Percentiles rank a stretch among this genome's conserved stretches.
phyloP scores from a whole-genome alignment of 2,888 invertebrate genomes.

The Campoplex nolae region DNA sequence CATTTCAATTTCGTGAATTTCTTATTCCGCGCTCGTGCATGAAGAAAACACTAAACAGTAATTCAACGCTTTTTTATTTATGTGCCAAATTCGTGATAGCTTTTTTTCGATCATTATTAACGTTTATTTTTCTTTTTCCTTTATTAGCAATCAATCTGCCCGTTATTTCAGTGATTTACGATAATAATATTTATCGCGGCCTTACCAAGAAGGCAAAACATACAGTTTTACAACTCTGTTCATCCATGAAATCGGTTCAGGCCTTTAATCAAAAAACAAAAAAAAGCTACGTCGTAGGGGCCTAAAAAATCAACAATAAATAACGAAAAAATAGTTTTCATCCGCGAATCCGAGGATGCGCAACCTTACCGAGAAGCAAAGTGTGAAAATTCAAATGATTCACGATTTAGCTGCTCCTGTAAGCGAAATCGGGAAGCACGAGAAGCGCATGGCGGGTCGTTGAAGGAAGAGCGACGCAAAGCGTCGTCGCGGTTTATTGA shows the following conservation, averaged over 20 bases:
- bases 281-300: background rate
- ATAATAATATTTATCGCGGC: background rate
- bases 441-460: conserved; percentile 34
- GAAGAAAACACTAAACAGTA: background rate
- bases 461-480: conserved; percentile 31
- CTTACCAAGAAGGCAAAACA: conserved; percentile 28
- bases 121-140: background rate
- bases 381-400: conserved; percentile 9
- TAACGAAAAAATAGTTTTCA: background rate
- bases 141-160: background rate
- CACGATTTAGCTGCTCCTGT: background rate
- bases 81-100: background rate
- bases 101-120: background rate
- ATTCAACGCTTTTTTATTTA: background rate
- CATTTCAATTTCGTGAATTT: conserved; percentile 15
- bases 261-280: background rate
- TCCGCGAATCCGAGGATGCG: background rate
- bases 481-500: conserved; percentile 54
- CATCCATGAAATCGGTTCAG: conserved; percentile 45
- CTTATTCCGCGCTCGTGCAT: background rate
- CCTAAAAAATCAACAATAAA: background rate
- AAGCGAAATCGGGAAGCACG: background rate
- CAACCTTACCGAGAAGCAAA: background rate
- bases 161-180: conserved; percentile 55
- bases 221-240: conserved; percentile 26